A percentile compares a stretch with the other conserved stretches of the same genome.
Conservation (phyloP, 2,113 vertebrate species). For the Mustelus asterias region DNA sequence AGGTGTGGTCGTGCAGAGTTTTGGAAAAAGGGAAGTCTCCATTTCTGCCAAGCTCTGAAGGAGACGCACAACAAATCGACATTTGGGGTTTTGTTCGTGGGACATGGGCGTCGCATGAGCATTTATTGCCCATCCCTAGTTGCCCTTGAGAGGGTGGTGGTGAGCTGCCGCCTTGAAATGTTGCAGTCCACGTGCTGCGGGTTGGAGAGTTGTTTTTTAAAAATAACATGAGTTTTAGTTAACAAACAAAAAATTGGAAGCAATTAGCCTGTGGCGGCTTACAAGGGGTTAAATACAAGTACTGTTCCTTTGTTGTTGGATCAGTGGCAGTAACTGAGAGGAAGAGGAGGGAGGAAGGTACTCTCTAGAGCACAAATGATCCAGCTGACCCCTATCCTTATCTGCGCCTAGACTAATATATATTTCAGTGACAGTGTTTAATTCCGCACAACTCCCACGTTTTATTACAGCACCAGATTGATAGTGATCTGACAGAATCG, state of each 20-base stretch:
- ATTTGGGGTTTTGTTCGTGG: too few species aligned
- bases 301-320: background rate
- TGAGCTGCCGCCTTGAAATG: too few species aligned
- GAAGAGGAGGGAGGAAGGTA: background rate
- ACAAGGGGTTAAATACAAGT: background rate
- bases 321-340: background rate
- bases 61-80: background rate
- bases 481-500: conserved; percentile 26
- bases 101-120: too few species aligned
- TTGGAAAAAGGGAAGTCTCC: background rate
- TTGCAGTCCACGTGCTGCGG: too few species aligned
- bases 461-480: conserved; percentile 28
- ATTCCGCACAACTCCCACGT: conserved; percentile 16
- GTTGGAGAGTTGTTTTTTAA: background rate
- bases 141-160: too few species aligned
- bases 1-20: background rate
- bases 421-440: conserved; percentile 22
- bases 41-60: background rate
- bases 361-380: background rate
- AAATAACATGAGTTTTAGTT: background rate
- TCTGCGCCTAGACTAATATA: background rate
- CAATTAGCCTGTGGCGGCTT: background rate
- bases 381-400: background rate
- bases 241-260: background rate
- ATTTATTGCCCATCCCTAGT: too few species aligned